phyloP scores from a whole-genome alignment of 2,888 invertebrate species.

The Caprella mutica region DNA sequence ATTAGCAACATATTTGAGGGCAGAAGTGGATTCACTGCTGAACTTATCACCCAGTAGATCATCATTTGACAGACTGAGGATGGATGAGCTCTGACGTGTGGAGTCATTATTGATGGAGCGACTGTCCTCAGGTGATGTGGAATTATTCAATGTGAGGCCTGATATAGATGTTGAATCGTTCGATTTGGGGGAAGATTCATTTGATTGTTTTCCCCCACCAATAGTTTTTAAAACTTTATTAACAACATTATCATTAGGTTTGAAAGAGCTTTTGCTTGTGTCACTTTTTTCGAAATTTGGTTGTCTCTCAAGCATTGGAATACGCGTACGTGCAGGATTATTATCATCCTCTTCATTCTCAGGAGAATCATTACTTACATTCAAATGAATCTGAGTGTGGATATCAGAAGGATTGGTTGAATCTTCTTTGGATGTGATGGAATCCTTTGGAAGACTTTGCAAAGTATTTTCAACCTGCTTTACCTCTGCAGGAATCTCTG shows the following conservation, averaged over 20 bases:
- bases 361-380: neutral
- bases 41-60: neutral
- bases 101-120: neutral
- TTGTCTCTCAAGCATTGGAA: neutral
- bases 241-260: neutral
- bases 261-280: neutral
- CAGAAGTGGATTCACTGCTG: constrained; percentile 9
- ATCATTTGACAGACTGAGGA: neutral
- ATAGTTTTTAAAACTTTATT: neutral
- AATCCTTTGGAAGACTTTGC: neutral
- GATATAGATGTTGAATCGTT: constrained; percentile 6
- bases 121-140: neutral
- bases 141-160: constrained; percentile 2
- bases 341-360: neutral
- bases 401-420: constrained; percentile 8
- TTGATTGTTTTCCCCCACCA: neutral
- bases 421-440: constrained; percentile 5
- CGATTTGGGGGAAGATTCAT: neutral
- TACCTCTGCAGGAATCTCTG: neutral
- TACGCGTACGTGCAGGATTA: neutral
- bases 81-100: neutral
- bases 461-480: neutral
- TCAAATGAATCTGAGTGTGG: constrained; percentile 4
- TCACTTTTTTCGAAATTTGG: constrained; percentile 9
- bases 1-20: neutral